Evolutionary conservation across 1,140 invertebrate genomes (phyloP), one percentile per base, ranked within the genome.

Genomic region (Drosophila simulans): DNA sequence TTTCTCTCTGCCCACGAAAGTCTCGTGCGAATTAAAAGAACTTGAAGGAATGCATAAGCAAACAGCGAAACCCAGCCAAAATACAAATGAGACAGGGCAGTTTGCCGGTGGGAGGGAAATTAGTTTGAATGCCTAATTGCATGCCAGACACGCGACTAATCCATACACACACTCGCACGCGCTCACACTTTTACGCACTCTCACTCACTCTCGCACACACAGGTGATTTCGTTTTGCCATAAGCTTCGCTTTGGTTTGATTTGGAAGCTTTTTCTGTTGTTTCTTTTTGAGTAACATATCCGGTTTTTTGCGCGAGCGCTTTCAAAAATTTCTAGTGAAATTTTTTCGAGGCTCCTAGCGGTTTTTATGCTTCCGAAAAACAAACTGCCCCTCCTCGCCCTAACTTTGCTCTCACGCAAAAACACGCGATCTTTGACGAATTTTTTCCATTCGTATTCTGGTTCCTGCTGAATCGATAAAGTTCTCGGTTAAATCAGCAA

Each of bases 251-350:
- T 88, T 73, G 40, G 49, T 83, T 88, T 22, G 20, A 22, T 22
- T 31, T 77, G 34, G 49, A 58, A 74, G 58, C 71, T 64, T 70
- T 70, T 68, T 65, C 63, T 52, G 59, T 76, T 58, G 49, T 51
- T 77, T 43, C 25, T 68, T 45, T 58, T 49, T 37, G 20, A 68
- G 74, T 72, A 83, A 74, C 64, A 89, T 89, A 89, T 89, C 84
- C 84, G 84, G 84, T 89, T 89, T 88, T 88, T 80, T 66, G 66
- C 83, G 84, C 66, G 81, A 77, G 52, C 84, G 80, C 80, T 89
- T 89, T 88, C 76, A 89, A 77, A 74, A 89, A 84, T 88, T 88
- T 89, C 80, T 89, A 80, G 80, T 77, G 84, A 89, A 89, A 89
- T 81, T 80, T 74, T 59, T 77, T 73, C 42, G 70, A 63, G 57